Evolutionary conservation across 2,797 vertebrate genomes (phyloP).

Genomic region (Podarcis lilfordi): DNA sequence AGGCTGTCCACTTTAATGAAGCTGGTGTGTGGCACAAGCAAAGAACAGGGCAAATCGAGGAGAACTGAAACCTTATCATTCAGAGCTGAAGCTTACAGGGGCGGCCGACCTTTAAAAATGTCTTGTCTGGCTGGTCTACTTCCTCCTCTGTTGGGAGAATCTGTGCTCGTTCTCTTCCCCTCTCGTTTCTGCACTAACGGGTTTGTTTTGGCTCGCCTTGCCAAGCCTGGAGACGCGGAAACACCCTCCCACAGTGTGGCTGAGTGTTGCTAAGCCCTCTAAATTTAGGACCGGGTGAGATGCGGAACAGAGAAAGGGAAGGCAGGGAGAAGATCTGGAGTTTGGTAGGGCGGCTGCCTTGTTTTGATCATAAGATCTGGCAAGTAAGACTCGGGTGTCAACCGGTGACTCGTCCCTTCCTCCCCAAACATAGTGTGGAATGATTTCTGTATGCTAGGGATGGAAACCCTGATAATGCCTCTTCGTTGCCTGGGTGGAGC

Average conservation of each 20-base stretch:
- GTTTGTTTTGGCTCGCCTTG: conserved; percentile 15
- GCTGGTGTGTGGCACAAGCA: no score
- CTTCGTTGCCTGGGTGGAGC: no score
- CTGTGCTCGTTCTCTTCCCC: rapidly evolving
- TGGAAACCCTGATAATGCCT: not conserved
- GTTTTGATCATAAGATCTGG: conserved; percentile 17
- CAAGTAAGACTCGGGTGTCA: not conserved
- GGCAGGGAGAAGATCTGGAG: not conserved
- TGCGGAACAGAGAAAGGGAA: not conserved
- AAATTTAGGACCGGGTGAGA: conserved; percentile 23
- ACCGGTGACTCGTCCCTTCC: not conserved
- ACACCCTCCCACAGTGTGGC: not conserved
- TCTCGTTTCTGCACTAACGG: rapidly evolving
- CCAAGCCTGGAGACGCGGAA: not conserved
- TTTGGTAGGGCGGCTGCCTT: not conserved
- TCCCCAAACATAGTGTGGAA: not conserved
- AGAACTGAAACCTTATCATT: not conserved
- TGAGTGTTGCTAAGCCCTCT: conserved; percentile 4
- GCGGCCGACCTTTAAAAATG: not conserved
- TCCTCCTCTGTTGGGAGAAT: not conserved
- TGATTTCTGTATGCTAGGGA: not conserved
- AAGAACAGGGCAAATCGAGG: no score
- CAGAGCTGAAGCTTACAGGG: not conserved
- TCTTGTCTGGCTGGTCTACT: not conserved
- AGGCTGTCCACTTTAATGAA: not conserved